A percentile compares a stretch with the other conserved stretches of the same genome.
Evolutionary conservation across 1,140 invertebrate species (phyloP).

Genomic region (Drosophila sp.): DNA sequence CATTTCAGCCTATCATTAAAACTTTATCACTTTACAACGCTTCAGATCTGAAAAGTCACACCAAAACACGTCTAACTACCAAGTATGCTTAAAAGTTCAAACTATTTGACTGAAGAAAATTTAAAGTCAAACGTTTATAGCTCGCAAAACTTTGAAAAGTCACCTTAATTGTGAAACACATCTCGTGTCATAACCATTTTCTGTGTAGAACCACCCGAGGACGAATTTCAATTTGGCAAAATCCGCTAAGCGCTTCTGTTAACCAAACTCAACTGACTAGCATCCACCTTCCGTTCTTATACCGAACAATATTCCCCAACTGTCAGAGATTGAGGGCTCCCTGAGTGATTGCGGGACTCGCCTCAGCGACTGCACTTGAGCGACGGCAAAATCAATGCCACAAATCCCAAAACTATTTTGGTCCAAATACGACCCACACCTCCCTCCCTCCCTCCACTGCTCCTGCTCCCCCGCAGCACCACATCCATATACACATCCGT

Average conservation of each 20-base stretch:
- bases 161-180: too few species aligned
- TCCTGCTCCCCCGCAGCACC: background rate
- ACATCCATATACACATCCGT: background rate
- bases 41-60: too few species aligned
- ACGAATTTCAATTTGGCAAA: conserved; percentile 63
- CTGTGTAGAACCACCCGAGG: conserved; percentile 35
- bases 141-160: too few species aligned
- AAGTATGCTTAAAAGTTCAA: too few species aligned
- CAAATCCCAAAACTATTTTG: conserved; percentile 79
- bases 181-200: conserved; percentile 4
- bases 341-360: conserved; percentile 66
- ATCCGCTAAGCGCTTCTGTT: conserved; percentile 50
- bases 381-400: conserved; percentile 75
- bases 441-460: background rate
- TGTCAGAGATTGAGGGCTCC: conserved; percentile 18
- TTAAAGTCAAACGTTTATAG: too few species aligned
- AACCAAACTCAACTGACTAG: conserved; percentile 32
- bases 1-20: too few species aligned
- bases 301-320: conserved; percentile 21
- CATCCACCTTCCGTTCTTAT: conserved; percentile 15
- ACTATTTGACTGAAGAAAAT: too few species aligned
- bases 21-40: too few species aligned
- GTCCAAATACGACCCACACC: conserved; percentile 42
- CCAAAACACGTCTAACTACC: too few species aligned
- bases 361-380: conserved; percentile 59